Conservation (phyloP, 2,113 vertebrate species). For the Clarias batrachus region DNA sequence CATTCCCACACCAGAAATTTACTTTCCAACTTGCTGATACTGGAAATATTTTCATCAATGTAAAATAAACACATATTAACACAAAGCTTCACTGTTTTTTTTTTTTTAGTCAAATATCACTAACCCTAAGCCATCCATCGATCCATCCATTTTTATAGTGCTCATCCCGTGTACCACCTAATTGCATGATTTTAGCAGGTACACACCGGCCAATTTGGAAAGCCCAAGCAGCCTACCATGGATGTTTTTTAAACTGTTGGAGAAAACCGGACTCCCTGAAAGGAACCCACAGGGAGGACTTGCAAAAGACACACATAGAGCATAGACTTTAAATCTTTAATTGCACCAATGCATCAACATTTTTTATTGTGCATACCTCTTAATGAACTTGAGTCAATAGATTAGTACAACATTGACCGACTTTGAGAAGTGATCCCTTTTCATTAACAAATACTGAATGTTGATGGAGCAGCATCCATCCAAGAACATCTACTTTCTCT, state of each 20-base stretch:
- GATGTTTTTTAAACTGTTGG: too few species aligned
- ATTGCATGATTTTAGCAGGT: too few species aligned
- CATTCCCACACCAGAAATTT: not conserved
- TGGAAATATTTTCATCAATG: not conserved
- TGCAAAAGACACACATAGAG: too few species aligned
- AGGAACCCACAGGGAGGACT: too few species aligned
- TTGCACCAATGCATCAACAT: not conserved
- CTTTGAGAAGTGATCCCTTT: not conserved
- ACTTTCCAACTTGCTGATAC: not conserved
- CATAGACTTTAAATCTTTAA: too few species aligned
- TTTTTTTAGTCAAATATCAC: not conserved
- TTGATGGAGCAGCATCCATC: not conserved
- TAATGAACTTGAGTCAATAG: not conserved
- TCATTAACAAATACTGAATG: not conserved
- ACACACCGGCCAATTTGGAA: too few species aligned
- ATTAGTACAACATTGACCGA: constrained; percentile 18
- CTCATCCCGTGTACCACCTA: too few species aligned
- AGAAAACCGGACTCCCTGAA: too few species aligned
- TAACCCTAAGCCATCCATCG: too few species aligned
- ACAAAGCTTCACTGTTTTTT: not conserved
- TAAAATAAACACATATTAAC: not conserved
- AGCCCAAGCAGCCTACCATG: too few species aligned
- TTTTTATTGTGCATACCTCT: not conserved
- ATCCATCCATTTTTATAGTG: too few species aligned
- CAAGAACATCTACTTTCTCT: not conserved